Evolutionary conservation across 2,888 invertebrate genomes (phyloP).

Genomic region (Eurytoma adleriae): DNA sequence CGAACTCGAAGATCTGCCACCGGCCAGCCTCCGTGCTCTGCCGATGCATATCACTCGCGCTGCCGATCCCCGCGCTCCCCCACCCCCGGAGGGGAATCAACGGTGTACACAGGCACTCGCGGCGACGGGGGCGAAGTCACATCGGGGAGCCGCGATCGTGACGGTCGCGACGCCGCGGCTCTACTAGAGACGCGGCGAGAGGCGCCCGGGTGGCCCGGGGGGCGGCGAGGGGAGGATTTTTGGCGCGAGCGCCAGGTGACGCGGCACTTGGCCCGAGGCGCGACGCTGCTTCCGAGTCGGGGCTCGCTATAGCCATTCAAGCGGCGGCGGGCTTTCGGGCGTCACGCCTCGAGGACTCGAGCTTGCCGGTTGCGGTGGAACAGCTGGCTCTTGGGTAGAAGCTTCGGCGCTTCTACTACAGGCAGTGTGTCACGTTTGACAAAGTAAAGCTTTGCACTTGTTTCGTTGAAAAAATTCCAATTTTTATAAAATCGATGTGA

Average conservation of each 20-base stretch:
- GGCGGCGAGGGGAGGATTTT: constrained; percentile 29
- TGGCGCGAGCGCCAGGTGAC: constrained; percentile 36
- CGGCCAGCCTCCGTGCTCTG: constrained; percentile 67
- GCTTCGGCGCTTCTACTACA: too few species aligned
- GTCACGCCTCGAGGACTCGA: not conserved
- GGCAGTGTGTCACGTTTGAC: too few species aligned
- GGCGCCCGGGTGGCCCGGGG: not conserved
- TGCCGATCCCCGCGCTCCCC: not conserved
- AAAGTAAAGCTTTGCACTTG: too few species aligned
- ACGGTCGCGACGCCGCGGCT: constrained; percentile 68
- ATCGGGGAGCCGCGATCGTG: constrained; percentile 60
- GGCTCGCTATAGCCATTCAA: constrained; percentile 21
- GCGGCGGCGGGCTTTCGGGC: not conserved
- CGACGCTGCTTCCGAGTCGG: constrained; percentile 30
- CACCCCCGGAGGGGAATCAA: not conserved
- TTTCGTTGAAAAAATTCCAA: too few species aligned
- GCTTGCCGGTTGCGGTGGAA: too few species aligned
- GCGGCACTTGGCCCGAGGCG: constrained; percentile 4
- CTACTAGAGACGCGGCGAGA: constrained; percentile 67
- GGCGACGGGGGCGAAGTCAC: constrained; percentile 33
- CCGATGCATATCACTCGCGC: constrained; percentile 65
- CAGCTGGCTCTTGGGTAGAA: not conserved
- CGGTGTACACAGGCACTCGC: not conserved
- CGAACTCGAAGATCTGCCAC: constrained; percentile 73
- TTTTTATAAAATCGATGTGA: too few species aligned